Percentiles rank a stretch among this genome's conserved stretches.
Evolutionary conservation across 2,797 vertebrate species (phyloP).

Genomic region (Lacerta agilis): DNA sequence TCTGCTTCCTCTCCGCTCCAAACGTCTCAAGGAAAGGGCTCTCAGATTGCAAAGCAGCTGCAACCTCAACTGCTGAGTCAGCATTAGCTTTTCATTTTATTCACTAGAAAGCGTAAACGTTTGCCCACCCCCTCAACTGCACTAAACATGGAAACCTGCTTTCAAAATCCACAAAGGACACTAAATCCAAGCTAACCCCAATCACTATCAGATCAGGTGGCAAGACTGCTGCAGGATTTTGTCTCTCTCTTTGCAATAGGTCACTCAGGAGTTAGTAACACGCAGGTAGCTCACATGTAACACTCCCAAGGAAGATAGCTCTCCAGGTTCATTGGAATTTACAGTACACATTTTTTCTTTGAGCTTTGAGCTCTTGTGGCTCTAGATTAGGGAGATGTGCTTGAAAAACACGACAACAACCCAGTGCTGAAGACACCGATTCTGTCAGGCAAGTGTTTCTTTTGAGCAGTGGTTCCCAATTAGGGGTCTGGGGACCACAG

Average conservation of each 20-base stretch:
- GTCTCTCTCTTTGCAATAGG: neutral
- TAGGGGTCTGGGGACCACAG: too few species aligned
- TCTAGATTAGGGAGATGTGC: neutral
- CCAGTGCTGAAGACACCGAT: neutral
- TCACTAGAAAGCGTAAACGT: neutral
- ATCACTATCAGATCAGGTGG: neutral
- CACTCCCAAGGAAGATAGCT: neutral
- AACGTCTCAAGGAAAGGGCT: neutral
- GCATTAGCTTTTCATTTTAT: neutral
- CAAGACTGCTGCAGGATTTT: neutral
- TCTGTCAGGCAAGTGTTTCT: too few species aligned
- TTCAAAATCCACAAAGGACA: neutral
- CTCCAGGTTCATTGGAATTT: neutral
- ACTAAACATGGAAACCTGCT: neutral
- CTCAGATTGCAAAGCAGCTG: neutral
- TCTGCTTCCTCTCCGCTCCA: neutral
- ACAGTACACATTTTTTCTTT: neutral
- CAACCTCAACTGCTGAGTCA: slow-evolving; percentile 16
- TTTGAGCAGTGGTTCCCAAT: too few species aligned
- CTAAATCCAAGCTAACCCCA: neutral
- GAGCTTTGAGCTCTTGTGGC: neutral
- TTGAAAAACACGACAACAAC: neutral
- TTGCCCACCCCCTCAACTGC: neutral
- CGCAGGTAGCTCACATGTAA: neutral
- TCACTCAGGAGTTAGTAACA: neutral